Base-by-base conservation (phyloP, 30 jellyfish, hydroid and myxozoan species). In the Aurelia coerulea region DNA sequence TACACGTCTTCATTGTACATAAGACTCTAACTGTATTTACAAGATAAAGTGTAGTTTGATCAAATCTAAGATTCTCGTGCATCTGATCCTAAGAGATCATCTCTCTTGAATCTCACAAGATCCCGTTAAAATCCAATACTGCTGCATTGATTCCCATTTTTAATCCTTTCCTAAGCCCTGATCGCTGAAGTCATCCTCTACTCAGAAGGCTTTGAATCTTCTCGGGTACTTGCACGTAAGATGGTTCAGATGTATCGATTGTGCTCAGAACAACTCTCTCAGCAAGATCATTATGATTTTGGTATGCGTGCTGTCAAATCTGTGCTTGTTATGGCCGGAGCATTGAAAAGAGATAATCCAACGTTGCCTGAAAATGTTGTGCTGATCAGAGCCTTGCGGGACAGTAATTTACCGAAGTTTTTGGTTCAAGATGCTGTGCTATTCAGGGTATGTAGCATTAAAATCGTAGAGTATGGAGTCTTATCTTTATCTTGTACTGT, bases 291-390 rank as follows among this genome's bases (percentile, higher is more conserved):
- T 90, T 95, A 95, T 69, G 99, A 95, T 75, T 95, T 95, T 90
- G 99, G 99, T 71, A 95, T 95, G 99, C 91, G 99, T 74, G 99
- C 99, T 50, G 99, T 95, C 65, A 95, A 95, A 60, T 95, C 99
- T 46, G 99, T 95, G 52, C 84, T 95, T 65, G 99, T 95, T 3
- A 95, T 95, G 99, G 99, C 99, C n/a, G 99, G 99, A 60, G 97
- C 99, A 37, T 68, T 95, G 85, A 95, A 95, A 78, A 86, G 99
- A 50, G 91, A 89, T 68, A 85, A 95, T 79, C 99, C 99, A 56
- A 71, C 85, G 32, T 65, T 95, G 66, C 85, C 94, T 39, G 99
- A 95, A 60, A 92, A 95, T 85, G 97, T 95, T 23, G 99, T 95
- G 10, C 90, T 95, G 56, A 95, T 95, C 79, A 74, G 99, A 79